Percentiles rank a stretch among this genome's conserved stretches.
These are phyloP conservation scores for Sebastes umbrosus DNA, from an alignment of 2,797 vertebrate species.

Conservation along the genomic window DNA sequence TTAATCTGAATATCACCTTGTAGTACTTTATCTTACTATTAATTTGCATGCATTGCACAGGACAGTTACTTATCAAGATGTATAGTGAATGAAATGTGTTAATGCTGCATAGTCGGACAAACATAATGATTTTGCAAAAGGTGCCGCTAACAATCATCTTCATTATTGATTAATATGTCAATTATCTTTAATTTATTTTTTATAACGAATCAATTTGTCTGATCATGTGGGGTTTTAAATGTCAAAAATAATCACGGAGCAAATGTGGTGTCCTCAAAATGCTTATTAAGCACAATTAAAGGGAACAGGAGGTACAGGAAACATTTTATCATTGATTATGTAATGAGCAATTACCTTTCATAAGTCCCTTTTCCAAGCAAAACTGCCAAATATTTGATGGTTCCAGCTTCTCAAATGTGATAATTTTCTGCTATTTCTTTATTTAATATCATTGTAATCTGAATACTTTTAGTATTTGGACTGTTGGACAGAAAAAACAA, in stretches of 20 bases:
- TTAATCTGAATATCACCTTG: background rate
- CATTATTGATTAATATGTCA: background rate
- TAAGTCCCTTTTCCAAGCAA: background rate
- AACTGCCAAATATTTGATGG: background rate
- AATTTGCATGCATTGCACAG: background rate
- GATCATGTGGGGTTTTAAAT: conserved; percentile 21
- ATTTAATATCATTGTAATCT: background rate
- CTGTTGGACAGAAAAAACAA: no score
- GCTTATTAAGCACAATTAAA: background rate
- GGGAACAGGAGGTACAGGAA: background rate
- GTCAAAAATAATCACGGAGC: background rate
- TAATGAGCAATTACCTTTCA: background rate
- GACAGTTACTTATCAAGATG: background rate
- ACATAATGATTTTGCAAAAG: background rate
- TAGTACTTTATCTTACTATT: background rate
- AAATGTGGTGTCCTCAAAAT: background rate
- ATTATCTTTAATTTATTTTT: background rate
- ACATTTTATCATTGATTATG: background rate
- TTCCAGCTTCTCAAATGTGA: background rate
- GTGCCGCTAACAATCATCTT: background rate
- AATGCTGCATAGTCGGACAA: background rate
- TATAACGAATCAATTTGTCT: conserved; percentile 5
- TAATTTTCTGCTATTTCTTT: background rate
- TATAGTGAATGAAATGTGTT: background rate
- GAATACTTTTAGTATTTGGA: background rate